Evolutionary conservation across 2,113 vertebrate species (phyloP).

Genomic region (Zapus hudsonius): DNA sequence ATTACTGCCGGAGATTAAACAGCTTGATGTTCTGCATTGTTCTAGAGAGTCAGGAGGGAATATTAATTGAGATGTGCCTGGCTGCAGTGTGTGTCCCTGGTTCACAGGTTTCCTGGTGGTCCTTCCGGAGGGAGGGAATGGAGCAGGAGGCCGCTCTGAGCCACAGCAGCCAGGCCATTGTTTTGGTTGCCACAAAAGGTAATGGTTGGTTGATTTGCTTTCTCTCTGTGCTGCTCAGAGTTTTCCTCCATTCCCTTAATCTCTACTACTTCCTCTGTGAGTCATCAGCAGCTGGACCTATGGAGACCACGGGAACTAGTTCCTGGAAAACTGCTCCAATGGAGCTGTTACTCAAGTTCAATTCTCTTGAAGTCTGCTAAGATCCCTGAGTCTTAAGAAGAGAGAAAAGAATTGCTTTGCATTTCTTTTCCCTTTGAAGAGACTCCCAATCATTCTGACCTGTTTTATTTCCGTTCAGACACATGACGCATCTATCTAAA

Average conservation of each 20-base stretch:
- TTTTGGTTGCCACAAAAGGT: slow-evolving; percentile 95
- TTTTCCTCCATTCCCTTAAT: slow-evolving; percentile 85
- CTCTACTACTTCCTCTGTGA: slow-evolving; percentile 91
- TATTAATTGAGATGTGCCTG: slow-evolving; percentile 95
- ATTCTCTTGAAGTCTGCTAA: slow-evolving; percentile 84
- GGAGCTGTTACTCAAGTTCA: slow-evolving; percentile 94
- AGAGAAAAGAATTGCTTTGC: slow-evolving; percentile 81
- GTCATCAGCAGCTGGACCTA: slow-evolving; percentile 92
- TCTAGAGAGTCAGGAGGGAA: slow-evolving; percentile 89
- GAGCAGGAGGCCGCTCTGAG: slow-evolving; percentile 93
- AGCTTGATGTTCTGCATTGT: slow-evolving; percentile 94
- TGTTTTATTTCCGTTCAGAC: slow-evolving; percentile 62
- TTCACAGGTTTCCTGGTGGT: slow-evolving; percentile 97
- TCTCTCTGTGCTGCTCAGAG: slow-evolving; percentile 88
- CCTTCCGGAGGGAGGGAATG: slow-evolving; percentile 91
- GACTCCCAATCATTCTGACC: slow-evolving; percentile 69
- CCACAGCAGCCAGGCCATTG: slow-evolving; percentile 93
- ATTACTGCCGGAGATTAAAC: slow-evolving; percentile 96
- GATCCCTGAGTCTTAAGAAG: slow-evolving; percentile 80
- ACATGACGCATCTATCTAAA: slow-evolving; percentile 31
- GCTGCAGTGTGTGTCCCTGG: slow-evolving; percentile 91
- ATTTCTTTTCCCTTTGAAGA: slow-evolving; percentile 80
- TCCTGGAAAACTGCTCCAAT: slow-evolving; percentile 92
- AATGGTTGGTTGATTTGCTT: slow-evolving; percentile 98
- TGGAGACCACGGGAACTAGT: slow-evolving; percentile 89